Conservation (phyloP, 1,140 invertebrate genomes). For the Anastrepha ludens region DNA sequence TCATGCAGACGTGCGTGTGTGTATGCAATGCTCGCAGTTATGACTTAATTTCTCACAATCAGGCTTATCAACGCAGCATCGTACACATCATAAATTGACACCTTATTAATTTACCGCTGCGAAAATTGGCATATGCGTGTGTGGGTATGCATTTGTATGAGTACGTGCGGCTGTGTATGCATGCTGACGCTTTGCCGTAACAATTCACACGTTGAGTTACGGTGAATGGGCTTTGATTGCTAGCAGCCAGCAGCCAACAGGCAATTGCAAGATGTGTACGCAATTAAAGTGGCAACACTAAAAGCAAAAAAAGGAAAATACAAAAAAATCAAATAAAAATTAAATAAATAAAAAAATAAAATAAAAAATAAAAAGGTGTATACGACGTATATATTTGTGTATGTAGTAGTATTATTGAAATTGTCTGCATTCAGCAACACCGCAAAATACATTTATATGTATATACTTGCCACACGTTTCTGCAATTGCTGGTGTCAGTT, state of each 20-base stretch:
- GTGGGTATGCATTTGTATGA: not conserved
- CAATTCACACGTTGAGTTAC: constrained; percentile 20
- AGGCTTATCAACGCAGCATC: constrained; percentile 45
- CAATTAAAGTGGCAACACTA: constrained; percentile 24
- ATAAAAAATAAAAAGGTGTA: not conserved
- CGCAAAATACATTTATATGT: not conserved
- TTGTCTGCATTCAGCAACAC: not conserved
- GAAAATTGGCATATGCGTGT: not conserved
- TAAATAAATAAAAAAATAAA: not conserved
- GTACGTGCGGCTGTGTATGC: not conserved
- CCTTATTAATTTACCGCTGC: constrained; percentile 39
- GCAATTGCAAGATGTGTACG: not conserved
- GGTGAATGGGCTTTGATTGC: not conserved
- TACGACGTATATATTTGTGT: not conserved
- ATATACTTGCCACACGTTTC: too few species aligned
- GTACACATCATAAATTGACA: constrained; percentile 50
- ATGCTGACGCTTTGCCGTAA: not conserved
- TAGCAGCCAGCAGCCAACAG: not conserved
- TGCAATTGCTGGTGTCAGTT: too few species aligned
- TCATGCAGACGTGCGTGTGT: too few species aligned
- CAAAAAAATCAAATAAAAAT: not conserved
- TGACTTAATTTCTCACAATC: constrained; percentile 41
- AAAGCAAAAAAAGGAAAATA: too few species aligned
- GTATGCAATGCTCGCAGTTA: not conserved
- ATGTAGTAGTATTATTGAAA: not conserved